Evolutionary conservation across 2,888 invertebrate genomes (phyloP).

Genomic region (Sabatieria punctata): DNA sequence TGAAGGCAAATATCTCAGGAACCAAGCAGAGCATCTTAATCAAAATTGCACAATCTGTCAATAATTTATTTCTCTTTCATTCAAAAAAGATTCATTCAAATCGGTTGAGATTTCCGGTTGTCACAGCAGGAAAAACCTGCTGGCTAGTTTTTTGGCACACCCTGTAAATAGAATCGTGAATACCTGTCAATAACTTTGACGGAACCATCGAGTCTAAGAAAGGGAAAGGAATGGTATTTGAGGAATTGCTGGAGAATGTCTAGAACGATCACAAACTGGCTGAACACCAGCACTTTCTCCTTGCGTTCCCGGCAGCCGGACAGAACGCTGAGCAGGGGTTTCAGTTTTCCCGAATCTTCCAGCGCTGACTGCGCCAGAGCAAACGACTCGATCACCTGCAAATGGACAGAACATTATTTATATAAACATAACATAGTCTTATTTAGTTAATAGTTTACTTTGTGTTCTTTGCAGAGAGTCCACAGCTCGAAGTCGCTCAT

Average conservation of each 20-base stretch:
- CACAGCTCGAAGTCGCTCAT: conserved; percentile 84
- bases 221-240: conserved; percentile 51
- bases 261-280: conserved; percentile 87
- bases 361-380: conserved; percentile 42
- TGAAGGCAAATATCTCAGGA: no score
- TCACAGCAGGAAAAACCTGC: no score
- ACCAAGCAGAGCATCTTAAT: no score
- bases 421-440: background rate
- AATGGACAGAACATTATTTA: background rate
- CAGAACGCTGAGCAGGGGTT: conserved; percentile 56
- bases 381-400: conserved; percentile 29
- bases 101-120: no score
- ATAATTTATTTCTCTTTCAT: no score
- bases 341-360: conserved; percentile 68
- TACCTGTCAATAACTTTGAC: conserved; percentile 65
- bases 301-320: no score
- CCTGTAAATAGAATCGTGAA: no score
- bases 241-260: conserved; percentile 79
- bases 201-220: conserved; percentile 67
- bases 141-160: no score
- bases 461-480: conserved; percentile 46
- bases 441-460: background rate
- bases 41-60: no score
- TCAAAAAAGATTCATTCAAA: no score
- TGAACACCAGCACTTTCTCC: conserved; percentile 67